A percentile compares a stretch with the other conserved stretches of the same genome.
Conservation (phyloP, 1,140 invertebrate species). For the Lucilia sericata region DNA sequence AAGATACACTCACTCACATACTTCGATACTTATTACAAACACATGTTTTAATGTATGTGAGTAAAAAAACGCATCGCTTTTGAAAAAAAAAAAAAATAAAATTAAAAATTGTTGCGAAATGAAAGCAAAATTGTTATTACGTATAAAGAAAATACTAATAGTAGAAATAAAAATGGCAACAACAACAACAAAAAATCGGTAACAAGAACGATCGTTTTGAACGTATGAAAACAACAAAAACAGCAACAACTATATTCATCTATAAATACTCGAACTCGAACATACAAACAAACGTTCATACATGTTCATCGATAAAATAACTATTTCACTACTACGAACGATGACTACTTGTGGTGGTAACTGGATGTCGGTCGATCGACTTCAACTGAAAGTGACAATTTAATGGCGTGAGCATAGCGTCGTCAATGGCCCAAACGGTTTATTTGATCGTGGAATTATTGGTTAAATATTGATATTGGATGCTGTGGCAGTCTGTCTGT, state of each 20-base stretch:
- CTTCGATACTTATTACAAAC: background rate
- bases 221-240: background rate
- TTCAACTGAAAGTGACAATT: constrained; percentile 37
- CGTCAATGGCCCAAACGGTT: constrained; percentile 36
- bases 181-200: background rate
- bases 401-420: constrained; percentile 40
- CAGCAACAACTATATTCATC: background rate
- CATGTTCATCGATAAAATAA: too few species aligned
- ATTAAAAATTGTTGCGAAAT: constrained; percentile 37
- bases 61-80: constrained; percentile 31
- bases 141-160: constrained; percentile 14
- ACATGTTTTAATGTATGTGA: too few species aligned
- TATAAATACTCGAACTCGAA: too few species aligned
- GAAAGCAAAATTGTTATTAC: constrained; percentile 41
- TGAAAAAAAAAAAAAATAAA: too few species aligned
- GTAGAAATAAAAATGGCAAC: background rate
- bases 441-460: constrained; percentile 40
- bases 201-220: background rate
- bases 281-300: too few species aligned
- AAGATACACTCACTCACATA: too few species aligned
- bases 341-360: background rate
- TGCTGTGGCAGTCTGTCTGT: background rate
- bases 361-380: constrained; percentile 23
- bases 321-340: too few species aligned
- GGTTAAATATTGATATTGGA: background rate